Base-by-base conservation (phyloP, 2,888 invertebrate species). In the Urechis unicinctus region DNA sequence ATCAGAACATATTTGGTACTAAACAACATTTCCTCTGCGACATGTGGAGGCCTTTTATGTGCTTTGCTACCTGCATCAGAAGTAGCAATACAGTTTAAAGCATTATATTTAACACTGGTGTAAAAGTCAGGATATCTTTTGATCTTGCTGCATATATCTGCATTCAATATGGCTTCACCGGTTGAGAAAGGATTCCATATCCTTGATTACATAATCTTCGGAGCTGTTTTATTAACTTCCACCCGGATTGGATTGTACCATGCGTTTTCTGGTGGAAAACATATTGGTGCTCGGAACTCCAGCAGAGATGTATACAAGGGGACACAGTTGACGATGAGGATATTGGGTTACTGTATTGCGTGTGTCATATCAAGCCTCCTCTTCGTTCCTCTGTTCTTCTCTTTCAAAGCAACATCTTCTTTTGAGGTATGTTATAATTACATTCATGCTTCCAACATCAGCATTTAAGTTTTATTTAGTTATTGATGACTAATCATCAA, bases 271-370 rank as follows among this genome's bases (percentile, higher is more conserved):
- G 60, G 61, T 3, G 60, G 62, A 13, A 60, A 53, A 30, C 64
- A 65, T 66, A 28, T 30, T 56, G 36, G 61, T 65, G 29, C 56
- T 66, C 2, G 63, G 64, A 2, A 62, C 56, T 21, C 58, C 62
- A 41, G 61, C 66, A 44, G 61, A 61, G 56, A 60, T 68, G 59
- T 62, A 57, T 63, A 66, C 64, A 6, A 30, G 22, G 65, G 65
- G 5, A 61, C 64, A 6, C 62, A 62, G 52, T 50, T 64, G 50
- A 46, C 50, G 17, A 51, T 65, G 54, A 41, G 60, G 24, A 62
- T 59, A 1, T 25, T 63, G 17, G 64, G 65, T 2, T 65, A 63
- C 52, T 60, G 58, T 25, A n/a, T 65, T 6, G 61, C 62, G 1
- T 57, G 61, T 22, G 24, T 53, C 13, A 25, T 65, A 17, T 64